Evolutionary conservation across 2,113 vertebrate species (phyloP).

Genomic region (Athene cunicularia): DNA sequence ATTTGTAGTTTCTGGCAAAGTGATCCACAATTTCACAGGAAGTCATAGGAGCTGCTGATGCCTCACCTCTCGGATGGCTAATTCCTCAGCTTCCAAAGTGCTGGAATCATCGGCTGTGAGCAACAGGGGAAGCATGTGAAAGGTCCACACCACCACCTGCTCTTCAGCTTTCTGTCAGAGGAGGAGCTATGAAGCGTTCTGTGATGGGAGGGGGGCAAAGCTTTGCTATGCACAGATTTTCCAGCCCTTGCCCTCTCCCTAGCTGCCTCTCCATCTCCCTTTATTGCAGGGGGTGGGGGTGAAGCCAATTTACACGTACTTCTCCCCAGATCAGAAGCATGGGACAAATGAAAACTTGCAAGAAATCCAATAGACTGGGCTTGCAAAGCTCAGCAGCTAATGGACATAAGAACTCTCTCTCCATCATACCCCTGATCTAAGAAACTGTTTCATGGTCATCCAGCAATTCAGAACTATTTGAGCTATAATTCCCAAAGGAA

Average conservation of each 20-base stretch:
- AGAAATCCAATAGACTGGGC: neutral
- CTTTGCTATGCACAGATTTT: neutral
- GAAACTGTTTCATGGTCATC: neutral
- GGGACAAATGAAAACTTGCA: neutral
- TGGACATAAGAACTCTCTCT: neutral
- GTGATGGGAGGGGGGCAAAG: neutral
- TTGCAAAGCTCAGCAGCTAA: neutral
- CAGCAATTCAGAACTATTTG: neutral
- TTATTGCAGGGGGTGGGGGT: fast-evolving
- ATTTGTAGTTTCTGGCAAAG: neutral
- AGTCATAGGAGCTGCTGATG: neutral
- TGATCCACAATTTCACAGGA: neutral
- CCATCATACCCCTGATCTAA: neutral
- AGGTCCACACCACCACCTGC: neutral
- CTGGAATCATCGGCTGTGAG: neutral
- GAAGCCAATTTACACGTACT: neutral
- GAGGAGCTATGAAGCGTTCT: neutral
- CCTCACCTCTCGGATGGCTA: neutral
- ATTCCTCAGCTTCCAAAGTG: neutral
- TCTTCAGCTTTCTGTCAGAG: neutral
- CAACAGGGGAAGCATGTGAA: neutral
- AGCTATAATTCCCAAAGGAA: neutral
- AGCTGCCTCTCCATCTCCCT: neutral
- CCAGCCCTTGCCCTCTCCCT: neutral
- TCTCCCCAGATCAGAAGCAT: neutral